Conservation (phyloP, 2,113 vertebrate species). For the Naja naja region DNA sequence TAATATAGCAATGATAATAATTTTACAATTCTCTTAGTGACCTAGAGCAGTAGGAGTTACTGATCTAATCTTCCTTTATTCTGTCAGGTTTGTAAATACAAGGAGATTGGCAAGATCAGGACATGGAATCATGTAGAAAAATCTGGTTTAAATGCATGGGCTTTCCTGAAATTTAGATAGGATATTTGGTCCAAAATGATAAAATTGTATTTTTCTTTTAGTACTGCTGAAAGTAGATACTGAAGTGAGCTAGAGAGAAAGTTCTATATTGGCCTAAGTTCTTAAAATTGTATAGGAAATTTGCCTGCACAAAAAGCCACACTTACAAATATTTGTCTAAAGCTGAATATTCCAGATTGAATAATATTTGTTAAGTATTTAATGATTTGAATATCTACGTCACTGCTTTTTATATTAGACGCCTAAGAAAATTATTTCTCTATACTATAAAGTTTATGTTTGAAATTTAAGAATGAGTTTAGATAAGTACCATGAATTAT, state of each 20-base stretch:
- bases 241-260: neutral
- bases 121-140: neutral
- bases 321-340: neutral
- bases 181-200: neutral
- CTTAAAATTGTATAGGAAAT: neutral
- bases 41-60: neutral
- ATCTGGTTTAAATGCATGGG: neutral
- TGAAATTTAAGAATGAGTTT: neutral
- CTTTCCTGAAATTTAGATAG: neutral
- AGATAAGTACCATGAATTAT: neutral
- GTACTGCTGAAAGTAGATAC: neutral
- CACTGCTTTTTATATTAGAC: neutral
- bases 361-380: neutral
- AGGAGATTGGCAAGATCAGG: neutral
- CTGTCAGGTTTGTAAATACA: neutral
- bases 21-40: neutral
- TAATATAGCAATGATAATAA: neutral
- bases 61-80: neutral
- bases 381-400: neutral
- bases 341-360: neutral
- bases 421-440: neutral
- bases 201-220: neutral
- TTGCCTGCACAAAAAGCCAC: neutral
- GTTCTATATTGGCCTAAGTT: neutral
- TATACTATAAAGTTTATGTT: neutral